Percentiles rank a stretch among this genome's conserved stretches.
Evolutionary conservation across 2,113 vertebrate genomes (phyloP).

Genomic region (Mormoops blainvillei): DNA sequence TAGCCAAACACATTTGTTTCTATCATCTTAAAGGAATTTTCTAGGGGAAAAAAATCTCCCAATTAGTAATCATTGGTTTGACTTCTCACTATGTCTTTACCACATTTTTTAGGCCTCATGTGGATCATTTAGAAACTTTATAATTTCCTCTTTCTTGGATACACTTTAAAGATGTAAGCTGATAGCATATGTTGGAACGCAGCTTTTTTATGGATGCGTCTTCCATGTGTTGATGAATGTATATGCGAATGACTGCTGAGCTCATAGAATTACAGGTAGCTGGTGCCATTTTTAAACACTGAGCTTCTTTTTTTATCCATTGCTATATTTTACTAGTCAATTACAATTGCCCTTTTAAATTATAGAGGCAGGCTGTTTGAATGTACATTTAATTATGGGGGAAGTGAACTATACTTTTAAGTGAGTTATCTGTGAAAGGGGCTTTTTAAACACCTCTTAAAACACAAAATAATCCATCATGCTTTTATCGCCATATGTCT

Average conservation of each 20-base stretch:
- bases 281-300: neutral
- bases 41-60: neutral
- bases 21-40: neutral
- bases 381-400: neutral
- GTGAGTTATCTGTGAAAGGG: neutral
- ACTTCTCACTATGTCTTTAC: neutral
- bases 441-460: slow-evolving; percentile 27
- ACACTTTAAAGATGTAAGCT: neutral
- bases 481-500: slow-evolving; percentile 8
- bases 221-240: neutral
- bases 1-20: neutral
- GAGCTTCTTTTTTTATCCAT: neutral
- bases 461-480: neutral
- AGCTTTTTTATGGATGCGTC: neutral
- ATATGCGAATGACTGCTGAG: neutral
- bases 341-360: neutral
- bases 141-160: neutral
- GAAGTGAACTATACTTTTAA: slow-evolving; percentile 1
- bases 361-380: neutral
- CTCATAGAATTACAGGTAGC: neutral
- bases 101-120: neutral
- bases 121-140: neutral
- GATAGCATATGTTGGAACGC: neutral
- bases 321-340: neutral
- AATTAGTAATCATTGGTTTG: neutral